Evolutionary conservation across 1,140 invertebrate genomes (phyloP).

Genomic region (Aethina tumida): DNA sequence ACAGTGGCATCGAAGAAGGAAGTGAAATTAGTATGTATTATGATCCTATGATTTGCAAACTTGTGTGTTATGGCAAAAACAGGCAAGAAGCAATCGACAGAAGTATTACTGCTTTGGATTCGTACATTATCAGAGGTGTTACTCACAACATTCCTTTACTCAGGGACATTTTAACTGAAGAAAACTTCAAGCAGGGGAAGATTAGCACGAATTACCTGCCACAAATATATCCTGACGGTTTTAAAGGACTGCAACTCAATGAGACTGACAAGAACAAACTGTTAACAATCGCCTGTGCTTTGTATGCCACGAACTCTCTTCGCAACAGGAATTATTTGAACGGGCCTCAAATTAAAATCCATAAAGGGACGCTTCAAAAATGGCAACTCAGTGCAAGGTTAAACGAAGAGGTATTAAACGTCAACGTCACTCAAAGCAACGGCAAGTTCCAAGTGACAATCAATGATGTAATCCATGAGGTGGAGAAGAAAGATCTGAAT

Average conservation of each 20-base stretch:
- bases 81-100: constrained; percentile 48
- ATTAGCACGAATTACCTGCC: constrained; percentile 58
- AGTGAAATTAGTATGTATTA: constrained; percentile 67
- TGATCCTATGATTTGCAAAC: constrained; percentile 68
- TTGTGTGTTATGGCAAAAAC: constrained; percentile 51
- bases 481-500: constrained; percentile 38
- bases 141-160: constrained; percentile 63
- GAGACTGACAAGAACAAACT: constrained; percentile 36
- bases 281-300: constrained; percentile 39
- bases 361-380: constrained; percentile 11
- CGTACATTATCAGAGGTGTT: constrained; percentile 61
- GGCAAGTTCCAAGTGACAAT: constrained; percentile 27
- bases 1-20: constrained; percentile 62
- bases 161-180: constrained; percentile 55
- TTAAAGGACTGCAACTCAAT: constrained; percentile 29
- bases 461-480: constrained; percentile 26
- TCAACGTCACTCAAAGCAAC: constrained; percentile 17
- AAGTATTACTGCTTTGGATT: constrained; percentile 54
- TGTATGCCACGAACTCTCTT: constrained; percentile 37
- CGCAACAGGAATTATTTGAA: constrained; percentile 20
- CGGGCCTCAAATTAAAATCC: constrained; percentile 12
- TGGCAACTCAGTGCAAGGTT: constrained; percentile 19
- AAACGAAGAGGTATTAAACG: constrained; percentile 10
- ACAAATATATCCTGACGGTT: constrained; percentile 43
- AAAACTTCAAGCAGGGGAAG: constrained; percentile 48